Percentiles rank a stretch among this genome's conserved stretches.
phyloP scores from a whole-genome alignment of 2,113 vertebrate genomes.

The Percina caprodes region DNA sequence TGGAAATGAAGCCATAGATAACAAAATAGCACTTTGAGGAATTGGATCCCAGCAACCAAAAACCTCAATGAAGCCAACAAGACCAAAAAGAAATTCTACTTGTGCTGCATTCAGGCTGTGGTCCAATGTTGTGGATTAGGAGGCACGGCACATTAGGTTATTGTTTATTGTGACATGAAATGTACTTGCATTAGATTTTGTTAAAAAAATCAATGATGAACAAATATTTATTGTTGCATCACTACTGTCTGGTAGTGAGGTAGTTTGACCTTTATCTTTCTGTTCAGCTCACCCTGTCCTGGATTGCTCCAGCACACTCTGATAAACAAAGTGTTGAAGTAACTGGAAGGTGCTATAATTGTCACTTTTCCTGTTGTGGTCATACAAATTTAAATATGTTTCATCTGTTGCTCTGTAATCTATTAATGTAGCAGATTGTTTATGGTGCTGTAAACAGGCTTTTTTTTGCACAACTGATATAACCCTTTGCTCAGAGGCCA shows the following conservation, averaged over 20 bases:
- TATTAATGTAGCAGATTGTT: constrained; percentile 19
- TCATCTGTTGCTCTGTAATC: background rate
- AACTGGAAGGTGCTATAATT: too few species aligned
- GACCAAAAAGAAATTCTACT: constrained; percentile 19
- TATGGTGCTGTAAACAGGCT: constrained; percentile 37
- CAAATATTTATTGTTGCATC: constrained; percentile 18
- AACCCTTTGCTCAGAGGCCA: constrained; percentile 12
- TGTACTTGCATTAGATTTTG: background rate
- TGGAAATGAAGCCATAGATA: constrained; percentile 32
- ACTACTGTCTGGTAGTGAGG: background rate
- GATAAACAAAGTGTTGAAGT: constrained; percentile 27
- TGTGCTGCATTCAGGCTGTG: constrained; percentile 10
- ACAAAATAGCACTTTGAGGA: constrained; percentile 33
- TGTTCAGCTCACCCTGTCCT: constrained; percentile 1
- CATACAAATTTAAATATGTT: constrained; percentile 11
- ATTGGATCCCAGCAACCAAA: constrained; percentile 21
- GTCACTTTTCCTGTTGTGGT: constrained; percentile 8
- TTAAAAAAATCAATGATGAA: background rate
- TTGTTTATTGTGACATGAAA: constrained; percentile 16
- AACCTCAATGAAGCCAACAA: constrained; percentile 35
- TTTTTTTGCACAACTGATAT: constrained; percentile 28
- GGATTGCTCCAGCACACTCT: background rate
- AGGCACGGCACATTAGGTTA: constrained; percentile 1
- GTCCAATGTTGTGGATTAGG: background rate
- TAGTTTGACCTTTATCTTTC: constrained; percentile 3